Conservation (phyloP, 2,797 vertebrate species). For the Rousettus madagascariensis region DNA sequence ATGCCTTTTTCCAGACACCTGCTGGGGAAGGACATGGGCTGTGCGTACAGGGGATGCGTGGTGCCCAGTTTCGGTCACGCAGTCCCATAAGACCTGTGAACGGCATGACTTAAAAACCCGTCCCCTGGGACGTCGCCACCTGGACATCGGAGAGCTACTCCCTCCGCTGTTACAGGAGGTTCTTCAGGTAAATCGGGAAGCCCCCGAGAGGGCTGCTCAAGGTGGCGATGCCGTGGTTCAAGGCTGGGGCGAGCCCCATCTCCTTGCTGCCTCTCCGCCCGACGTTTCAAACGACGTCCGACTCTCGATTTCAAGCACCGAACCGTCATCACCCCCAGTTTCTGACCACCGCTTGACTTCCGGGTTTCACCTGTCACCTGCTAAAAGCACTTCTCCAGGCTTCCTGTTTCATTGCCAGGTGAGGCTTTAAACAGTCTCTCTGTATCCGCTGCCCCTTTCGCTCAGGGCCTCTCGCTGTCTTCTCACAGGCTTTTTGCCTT, state of each 20-base stretch:
- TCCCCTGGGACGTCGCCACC: constrained; percentile 78
- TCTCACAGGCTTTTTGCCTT: background rate
- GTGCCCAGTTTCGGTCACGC: constrained; percentile 82
- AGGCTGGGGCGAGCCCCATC: background rate
- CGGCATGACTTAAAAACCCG: constrained; percentile 81
- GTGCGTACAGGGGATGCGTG: constrained; percentile 71
- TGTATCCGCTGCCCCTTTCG: background rate
- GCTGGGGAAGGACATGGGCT: constrained; percentile 80
- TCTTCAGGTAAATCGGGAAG: background rate
- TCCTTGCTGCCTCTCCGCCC: background rate
- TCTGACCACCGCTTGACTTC: background rate
- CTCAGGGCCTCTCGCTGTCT: too few species aligned
- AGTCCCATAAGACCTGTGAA: constrained; percentile 81
- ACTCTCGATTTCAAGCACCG: background rate
- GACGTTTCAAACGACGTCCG: background rate
- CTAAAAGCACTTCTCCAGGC: background rate
- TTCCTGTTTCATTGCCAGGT: background rate
- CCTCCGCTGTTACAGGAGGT: too few species aligned
- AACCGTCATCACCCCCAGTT: background rate
- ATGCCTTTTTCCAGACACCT: constrained; percentile 44
- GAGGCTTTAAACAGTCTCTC: background rate
- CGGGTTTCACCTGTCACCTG: background rate
- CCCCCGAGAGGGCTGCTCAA: background rate
- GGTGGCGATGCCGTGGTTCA: background rate
- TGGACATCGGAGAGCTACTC: constrained; percentile 82